Percentiles rank a stretch among this genome's conserved stretches.
Evolutionary conservation across 2,113 vertebrate species (phyloP).

Genomic region (Panthera tigris): DNA sequence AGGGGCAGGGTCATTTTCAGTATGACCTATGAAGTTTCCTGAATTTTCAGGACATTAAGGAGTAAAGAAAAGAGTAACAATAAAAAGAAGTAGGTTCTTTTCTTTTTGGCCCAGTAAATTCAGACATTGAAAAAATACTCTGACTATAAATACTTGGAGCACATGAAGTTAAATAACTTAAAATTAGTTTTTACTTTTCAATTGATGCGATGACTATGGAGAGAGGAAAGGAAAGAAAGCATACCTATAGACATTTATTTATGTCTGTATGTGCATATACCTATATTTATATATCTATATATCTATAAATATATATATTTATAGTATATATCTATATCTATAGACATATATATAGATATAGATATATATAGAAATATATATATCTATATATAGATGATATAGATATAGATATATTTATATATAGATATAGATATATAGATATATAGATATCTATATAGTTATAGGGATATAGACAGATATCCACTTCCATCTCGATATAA

Average conservation of each 20-base stretch:
- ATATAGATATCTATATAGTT: not conserved
- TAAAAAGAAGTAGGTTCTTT: not conserved
- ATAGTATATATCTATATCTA: too few relatives aligned
- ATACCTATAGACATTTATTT: not conserved
- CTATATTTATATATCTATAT: not conserved
- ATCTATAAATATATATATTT: not conserved
- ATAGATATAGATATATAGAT: too few relatives aligned
- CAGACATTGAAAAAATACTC: not conserved
- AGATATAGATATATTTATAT: too few relatives aligned
- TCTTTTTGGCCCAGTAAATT: not conserved
- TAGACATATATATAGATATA: too few relatives aligned
- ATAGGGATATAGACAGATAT: not conserved
- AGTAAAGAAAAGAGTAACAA: not conserved
- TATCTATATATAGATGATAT: too few relatives aligned
- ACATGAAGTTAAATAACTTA: not conserved
- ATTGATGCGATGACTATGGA: not conserved
- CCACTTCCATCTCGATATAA: not conserved
- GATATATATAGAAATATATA: too few relatives aligned
- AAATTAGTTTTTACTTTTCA: not conserved
- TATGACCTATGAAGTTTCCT: not conserved
- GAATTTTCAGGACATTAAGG: not conserved
- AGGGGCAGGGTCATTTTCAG: not conserved
- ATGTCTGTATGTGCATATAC: not conserved
- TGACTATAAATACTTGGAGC: not conserved
- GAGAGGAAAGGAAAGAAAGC: not conserved